These are phyloP conservation scores for Drosophila ogumai DNA, from an alignment of 1,140 invertebrate species.

Conservation along the genomic window DNA sequence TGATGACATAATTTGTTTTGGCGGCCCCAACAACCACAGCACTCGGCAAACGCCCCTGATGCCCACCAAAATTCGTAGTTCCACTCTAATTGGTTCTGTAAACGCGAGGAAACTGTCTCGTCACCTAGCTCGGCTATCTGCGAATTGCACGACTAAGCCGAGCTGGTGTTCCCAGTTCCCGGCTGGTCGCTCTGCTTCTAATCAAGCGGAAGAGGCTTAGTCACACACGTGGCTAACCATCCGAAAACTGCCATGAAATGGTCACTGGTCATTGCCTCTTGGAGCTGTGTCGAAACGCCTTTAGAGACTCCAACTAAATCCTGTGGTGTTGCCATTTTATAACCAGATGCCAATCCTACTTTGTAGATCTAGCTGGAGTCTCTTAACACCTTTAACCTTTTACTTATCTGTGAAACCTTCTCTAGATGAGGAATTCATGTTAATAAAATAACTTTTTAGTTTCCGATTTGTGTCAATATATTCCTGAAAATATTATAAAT, in stretches of 20 bases:
- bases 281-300: not conserved
- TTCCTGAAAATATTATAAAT: too few relatives aligned
- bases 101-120: slow-evolving; percentile 44
- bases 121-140: slow-evolving; percentile 17
- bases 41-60: slow-evolving; percentile 5
- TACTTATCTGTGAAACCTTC: not conserved
- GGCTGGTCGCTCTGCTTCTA: not conserved
- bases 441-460: not conserved
- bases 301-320: not conserved
- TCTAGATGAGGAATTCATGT: not conserved
- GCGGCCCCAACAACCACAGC: slow-evolving; percentile 10
- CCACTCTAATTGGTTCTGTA: slow-evolving; percentile 72
- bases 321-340: slow-evolving; percentile 7
- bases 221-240: slow-evolving; percentile 20
- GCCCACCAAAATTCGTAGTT: slow-evolving; percentile 26
- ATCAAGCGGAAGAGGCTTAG: slow-evolving; percentile 21
- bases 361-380: not conserved
- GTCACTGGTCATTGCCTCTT: not conserved
- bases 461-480: too few relatives aligned
- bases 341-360: slow-evolving; percentile 2
- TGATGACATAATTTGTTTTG: slow-evolving; percentile 67
- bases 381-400: not conserved
- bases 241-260: slow-evolving; percentile 8
- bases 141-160: slow-evolving; percentile 32
- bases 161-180: slow-evolving; percentile 23